Conservation (phyloP, 2,888 invertebrate genomes). For the Tetropium fuscum region DNA sequence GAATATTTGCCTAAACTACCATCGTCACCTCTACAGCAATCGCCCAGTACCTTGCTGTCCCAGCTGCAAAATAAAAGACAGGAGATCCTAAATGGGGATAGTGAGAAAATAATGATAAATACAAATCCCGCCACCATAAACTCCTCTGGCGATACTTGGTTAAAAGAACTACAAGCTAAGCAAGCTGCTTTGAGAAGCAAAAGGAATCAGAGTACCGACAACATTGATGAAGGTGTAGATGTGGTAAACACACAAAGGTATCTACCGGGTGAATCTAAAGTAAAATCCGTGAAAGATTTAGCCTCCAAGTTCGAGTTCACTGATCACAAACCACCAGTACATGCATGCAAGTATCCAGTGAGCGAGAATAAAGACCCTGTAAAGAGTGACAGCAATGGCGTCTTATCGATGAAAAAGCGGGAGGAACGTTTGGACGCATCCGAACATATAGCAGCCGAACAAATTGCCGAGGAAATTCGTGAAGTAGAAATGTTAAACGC, state of each 20-base stretch:
- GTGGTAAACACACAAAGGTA: slow-evolving; percentile 52
- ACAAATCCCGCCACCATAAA: slow-evolving; percentile 48
- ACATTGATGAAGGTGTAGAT: slow-evolving; percentile 48
- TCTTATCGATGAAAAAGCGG: slow-evolving; percentile 54
- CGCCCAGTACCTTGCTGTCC: slow-evolving; percentile 68
- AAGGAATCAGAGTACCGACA: slow-evolving; percentile 66
- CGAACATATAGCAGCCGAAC: slow-evolving; percentile 63
- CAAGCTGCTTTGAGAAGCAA: slow-evolving; percentile 75
- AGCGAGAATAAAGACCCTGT: slow-evolving; percentile 7
- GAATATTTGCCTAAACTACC: slow-evolving; percentile 65
- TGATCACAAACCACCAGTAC: slow-evolving; percentile 53
- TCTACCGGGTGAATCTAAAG: slow-evolving; percentile 55
- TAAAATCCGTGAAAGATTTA: slow-evolving; percentile 78
- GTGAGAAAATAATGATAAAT: too few species aligned
- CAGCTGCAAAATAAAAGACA: slow-evolving; percentile 76
- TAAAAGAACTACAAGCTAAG: slow-evolving; percentile 84
- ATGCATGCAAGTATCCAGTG: slow-evolving; percentile 18
- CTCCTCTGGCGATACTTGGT: slow-evolving; percentile 74
- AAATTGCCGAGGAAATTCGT: slow-evolving; percentile 70
- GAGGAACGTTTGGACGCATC: too few species aligned
- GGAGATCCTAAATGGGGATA: slow-evolving; percentile 71
- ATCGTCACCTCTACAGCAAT: slow-evolving; percentile 48
- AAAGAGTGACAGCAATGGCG: slow-evolving; percentile 39
- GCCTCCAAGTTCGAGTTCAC: slow-evolving; percentile 82
- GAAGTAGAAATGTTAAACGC: slow-evolving; percentile 71